Conservation (phyloP, 2,797 vertebrate genomes). For the Girardinus metallicus region DNA sequence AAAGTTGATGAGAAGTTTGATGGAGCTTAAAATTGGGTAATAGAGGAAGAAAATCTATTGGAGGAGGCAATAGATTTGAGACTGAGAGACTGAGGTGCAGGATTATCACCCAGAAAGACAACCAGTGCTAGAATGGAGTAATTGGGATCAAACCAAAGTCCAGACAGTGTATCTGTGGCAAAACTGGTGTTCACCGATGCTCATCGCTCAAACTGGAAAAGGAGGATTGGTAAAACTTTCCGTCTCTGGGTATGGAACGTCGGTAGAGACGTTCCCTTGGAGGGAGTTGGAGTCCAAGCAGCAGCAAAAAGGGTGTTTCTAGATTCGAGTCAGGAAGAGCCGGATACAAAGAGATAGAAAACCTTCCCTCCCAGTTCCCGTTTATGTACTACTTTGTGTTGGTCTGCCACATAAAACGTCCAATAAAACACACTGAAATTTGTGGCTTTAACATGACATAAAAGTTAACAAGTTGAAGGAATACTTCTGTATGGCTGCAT, state of each 20-base stretch:
- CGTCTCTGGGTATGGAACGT: background rate
- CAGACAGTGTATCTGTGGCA: background rate
- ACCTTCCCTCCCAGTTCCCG: background rate
- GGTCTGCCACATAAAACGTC: background rate
- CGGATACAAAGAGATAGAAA: background rate
- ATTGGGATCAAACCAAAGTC: background rate
- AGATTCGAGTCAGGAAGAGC: background rate
- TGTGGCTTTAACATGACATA: background rate
- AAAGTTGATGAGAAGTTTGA: background rate
- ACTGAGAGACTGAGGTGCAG: background rate
- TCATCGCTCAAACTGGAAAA: background rate
- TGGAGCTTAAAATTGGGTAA: background rate
- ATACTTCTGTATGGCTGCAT: conserved; percentile 13
- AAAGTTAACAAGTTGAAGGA: background rate
- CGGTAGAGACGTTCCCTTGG: background rate
- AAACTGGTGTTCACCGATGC: background rate
- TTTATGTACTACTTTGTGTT: background rate
- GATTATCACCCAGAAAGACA: background rate
- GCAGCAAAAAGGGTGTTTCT: background rate
- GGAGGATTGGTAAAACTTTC: background rate
- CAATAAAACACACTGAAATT: background rate
- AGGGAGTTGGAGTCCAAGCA: background rate
- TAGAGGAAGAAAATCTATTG: background rate
- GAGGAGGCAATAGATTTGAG: background rate
- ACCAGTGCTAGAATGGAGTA: background rate